These are phyloP conservation scores for Clitarchus hookeri DNA, from an alignment of 2,888 invertebrate species.

Conservation along the genomic window DNA sequence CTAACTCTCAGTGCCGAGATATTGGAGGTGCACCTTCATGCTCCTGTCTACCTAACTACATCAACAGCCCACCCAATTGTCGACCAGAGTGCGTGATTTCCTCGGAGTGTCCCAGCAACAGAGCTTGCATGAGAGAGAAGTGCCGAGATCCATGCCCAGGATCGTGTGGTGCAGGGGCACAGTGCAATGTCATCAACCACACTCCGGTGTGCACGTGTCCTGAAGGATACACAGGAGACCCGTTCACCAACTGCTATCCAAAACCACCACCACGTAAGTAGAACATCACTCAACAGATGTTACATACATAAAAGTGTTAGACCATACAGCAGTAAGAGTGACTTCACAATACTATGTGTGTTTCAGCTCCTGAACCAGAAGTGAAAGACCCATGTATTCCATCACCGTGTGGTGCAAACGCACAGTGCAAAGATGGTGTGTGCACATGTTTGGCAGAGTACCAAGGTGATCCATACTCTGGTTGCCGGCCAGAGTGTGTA, in stretches of 20 bases:
- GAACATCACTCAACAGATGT: neutral
- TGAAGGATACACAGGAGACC: too few relatives aligned
- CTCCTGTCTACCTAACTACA: constrained; percentile 49
- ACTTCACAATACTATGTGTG: neutral
- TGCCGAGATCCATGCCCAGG: too few relatives aligned
- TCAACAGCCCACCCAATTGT: too few relatives aligned
- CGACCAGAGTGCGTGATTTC: too few relatives aligned
- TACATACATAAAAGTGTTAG: neutral
- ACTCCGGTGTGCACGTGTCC: too few relatives aligned
- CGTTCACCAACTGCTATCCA: too few relatives aligned
- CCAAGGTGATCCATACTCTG: too few relatives aligned
- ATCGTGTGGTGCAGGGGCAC: too few relatives aligned
- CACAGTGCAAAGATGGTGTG: constrained; percentile 64
- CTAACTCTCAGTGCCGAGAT: constrained; percentile 51
- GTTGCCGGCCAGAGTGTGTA: constrained; percentile 79
- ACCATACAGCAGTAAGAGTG: neutral
- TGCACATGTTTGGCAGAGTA: constrained; percentile 67
- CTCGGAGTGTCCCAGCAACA: too few relatives aligned
- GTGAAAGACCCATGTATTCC: constrained; percentile 53
- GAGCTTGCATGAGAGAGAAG: too few relatives aligned
- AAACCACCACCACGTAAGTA: constrained; percentile 62
- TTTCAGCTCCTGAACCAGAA: constrained; percentile 40
- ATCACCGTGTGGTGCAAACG: constrained; percentile 60
- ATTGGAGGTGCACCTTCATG: constrained; percentile 47
- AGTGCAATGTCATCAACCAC: too few relatives aligned